A percentile compares a stretch with the other conserved stretches of the same genome.
These are phyloP conservation scores for Leucopsar rothschildi DNA, from an alignment of 2,113 vertebrate species.

Conservation along the genomic window DNA sequence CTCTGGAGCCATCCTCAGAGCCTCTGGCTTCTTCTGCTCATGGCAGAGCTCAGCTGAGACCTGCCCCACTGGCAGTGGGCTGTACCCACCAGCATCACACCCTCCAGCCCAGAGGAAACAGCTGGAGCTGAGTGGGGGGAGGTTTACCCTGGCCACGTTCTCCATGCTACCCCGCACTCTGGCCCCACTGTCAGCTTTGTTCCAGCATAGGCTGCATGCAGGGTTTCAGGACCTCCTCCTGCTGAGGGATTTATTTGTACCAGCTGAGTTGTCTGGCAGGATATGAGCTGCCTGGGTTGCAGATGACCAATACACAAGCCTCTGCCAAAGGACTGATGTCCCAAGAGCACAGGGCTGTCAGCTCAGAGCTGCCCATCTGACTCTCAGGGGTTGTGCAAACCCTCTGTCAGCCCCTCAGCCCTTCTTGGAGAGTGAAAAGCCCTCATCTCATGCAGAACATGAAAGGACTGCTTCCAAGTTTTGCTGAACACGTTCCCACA, in stretches of 20 bases:
- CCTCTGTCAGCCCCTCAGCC: not conserved
- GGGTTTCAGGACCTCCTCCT: not conserved
- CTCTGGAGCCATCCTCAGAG: not conserved
- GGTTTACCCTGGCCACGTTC: not conserved
- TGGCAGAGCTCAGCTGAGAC: not conserved
- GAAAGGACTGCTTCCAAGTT: not conserved
- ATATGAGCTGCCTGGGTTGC: not conserved
- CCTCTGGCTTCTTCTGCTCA: not conserved
- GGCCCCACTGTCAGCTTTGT: not conserved
- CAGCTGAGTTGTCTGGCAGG: not conserved
- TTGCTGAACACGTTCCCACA: accelerated
- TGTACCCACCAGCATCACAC: not conserved
- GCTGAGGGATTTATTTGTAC: not conserved
- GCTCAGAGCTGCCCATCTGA: not conserved
- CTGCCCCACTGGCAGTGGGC: accelerated
- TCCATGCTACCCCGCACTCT: not conserved
- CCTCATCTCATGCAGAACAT: not conserved
- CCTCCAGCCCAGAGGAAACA: not conserved
- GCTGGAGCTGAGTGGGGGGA: not conserved
- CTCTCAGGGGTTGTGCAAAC: not conserved
- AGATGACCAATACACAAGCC: not conserved
- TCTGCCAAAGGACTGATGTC: not conserved
- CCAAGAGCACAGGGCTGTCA: accelerated
- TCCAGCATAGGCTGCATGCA: not conserved
- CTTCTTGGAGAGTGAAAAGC: not conserved